These are phyloP conservation scores for Andrena cerasifolii DNA, from an alignment of 1,140 invertebrate species.

Conservation along the genomic window DNA sequence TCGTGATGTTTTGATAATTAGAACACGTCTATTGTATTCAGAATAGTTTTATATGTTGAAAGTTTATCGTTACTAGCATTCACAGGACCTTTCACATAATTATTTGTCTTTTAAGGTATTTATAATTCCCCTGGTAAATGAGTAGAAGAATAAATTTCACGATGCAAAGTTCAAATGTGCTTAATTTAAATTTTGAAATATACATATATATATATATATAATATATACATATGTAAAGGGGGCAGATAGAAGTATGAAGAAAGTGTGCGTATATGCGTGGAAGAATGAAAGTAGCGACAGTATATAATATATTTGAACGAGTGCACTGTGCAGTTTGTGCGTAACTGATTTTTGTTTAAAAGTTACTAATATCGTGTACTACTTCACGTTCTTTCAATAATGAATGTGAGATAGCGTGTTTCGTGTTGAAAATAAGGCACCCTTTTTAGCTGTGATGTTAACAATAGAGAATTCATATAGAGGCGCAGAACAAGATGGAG, in stretches of 20 bases:
- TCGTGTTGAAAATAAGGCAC: slow-evolving; percentile 39
- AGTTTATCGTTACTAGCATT: background rate
- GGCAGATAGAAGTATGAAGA: background rate
- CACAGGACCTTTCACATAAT: background rate
- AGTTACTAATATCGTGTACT: slow-evolving; percentile 46
- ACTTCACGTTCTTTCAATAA: slow-evolving; percentile 57
- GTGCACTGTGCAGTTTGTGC: slow-evolving; percentile 36
- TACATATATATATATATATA: no score
- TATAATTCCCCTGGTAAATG: slow-evolving; percentile 1
- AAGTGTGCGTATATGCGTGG: background rate
- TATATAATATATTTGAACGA: slow-evolving; percentile 13
- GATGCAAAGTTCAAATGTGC: no score
- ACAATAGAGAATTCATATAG: slow-evolving; percentile 45
- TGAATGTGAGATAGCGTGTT: slow-evolving; percentile 53
- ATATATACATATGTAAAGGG: slow-evolving; percentile 1
- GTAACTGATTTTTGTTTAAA: slow-evolving; percentile 28
- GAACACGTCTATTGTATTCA: background rate
- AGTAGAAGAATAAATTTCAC: no score
- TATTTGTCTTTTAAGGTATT: slow-evolving; percentile 17
- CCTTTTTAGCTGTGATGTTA: slow-evolving; percentile 58
- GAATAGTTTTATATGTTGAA: slow-evolving; percentile 7
- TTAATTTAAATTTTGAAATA: no score
- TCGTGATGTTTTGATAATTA: slow-evolving; percentile 2
- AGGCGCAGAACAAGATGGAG: slow-evolving; percentile 23
- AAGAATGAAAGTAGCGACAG: background rate